phyloP scores from a whole-genome alignment of 2,888 invertebrate species.

The Liodrosophila aerea region DNA sequence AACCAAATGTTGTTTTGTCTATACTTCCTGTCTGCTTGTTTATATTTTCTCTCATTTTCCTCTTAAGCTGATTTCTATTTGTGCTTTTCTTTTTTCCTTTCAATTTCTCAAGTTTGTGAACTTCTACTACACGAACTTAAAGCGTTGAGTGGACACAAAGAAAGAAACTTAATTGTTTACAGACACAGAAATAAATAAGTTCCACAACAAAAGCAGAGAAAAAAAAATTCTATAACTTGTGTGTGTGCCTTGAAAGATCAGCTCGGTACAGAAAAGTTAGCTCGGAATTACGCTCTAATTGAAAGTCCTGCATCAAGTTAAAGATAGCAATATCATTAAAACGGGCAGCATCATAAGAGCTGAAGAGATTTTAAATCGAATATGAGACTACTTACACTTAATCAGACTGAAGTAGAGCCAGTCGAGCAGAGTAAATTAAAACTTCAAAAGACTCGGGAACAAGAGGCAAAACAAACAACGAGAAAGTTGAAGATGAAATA shows the following conservation, averaged over 20 bases:
- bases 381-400: too few relatives aligned
- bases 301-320: too few relatives aligned
- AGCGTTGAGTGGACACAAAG: slow-evolving; percentile 31
- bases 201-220: slow-evolving; percentile 35
- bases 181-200: slow-evolving; percentile 72
- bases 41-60: slow-evolving; percentile 51
- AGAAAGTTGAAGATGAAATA: too few relatives aligned
- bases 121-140: slow-evolving; percentile 45
- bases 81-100: not conserved
- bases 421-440: too few relatives aligned
- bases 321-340: too few relatives aligned
- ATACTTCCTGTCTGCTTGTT: slow-evolving; percentile 45
- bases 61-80: slow-evolving; percentile 20
- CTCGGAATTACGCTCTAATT: slow-evolving; percentile 39
- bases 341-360: too few relatives aligned
- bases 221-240: too few relatives aligned
- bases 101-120: slow-evolving; percentile 47
- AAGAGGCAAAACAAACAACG: too few relatives aligned
- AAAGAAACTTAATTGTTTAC: slow-evolving; percentile 71
- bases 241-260: not conserved
- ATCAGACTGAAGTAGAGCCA: too few relatives aligned
- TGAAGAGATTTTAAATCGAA: too few relatives aligned
- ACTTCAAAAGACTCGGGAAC: too few relatives aligned
- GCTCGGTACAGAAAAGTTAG: slow-evolving; percentile 14
- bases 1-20: slow-evolving; percentile 29